Evolutionary conservation across 2,113 vertebrate species (phyloP), one percentile per base, ranked within the genome.

Genomic region (Muntiacus muntjak): DNA sequence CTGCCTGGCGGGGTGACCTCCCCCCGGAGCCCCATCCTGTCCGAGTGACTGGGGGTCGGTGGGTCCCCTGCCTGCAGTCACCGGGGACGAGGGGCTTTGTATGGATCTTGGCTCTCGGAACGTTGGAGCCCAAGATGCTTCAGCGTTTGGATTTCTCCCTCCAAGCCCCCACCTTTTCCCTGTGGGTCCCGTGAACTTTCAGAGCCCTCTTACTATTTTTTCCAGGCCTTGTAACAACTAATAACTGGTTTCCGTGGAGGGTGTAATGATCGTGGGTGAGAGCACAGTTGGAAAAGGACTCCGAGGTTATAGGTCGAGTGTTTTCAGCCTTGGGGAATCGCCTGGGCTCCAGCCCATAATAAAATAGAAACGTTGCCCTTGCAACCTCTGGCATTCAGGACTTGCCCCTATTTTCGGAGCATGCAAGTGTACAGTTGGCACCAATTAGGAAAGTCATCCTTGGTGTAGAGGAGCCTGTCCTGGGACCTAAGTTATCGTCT

Each of bases 391-490:
- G 58, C 64, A 12, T 95, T 47, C 92, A 85, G 93, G 86, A 67
- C 89, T 55, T 57, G 76, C 96, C 89, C 71, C 91, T 91, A 17
- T 97, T 94, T 97, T 96, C 91, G 89, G 93, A 89, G 93, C 78
- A 13, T 86, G 87, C 95, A 87, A 91, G 95, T 88, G 95, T 95
- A 85, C 94, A 93, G 93, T 96, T 95, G 97, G 96, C 97, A 92
- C 40, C 7, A 19, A 87, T 87, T 82, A 7, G 87, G 89, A 96
- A 64, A 89, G 87, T 94, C 91, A 83, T 93, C 83, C 92, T 81
- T 43, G 58, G 91, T 50, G 78, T 28, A 60, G 57, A 94, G 58
- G 81, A 87, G 36, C 92, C 67, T 50, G 67, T 60, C 52, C 67
- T 64, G 97, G 95, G 76, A 96, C 67, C 86, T 45, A 21, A 74